Evolutionary conservation across 2,888 invertebrate species (phyloP).

Genomic region (Melanargia galathea): DNA sequence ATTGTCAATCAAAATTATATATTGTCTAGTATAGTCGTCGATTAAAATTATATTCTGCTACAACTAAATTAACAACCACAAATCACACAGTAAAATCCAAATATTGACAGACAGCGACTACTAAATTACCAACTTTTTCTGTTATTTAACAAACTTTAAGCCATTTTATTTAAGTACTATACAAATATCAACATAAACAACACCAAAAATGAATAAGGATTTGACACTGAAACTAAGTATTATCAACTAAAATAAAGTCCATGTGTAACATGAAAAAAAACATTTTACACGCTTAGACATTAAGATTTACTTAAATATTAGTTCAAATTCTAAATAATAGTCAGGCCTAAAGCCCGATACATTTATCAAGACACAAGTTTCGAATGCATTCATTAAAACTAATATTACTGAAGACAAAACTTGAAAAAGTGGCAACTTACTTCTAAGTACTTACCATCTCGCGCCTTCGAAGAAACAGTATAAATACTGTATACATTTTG

Average conservation of each 20-base stretch:
- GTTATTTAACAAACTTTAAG: background rate
- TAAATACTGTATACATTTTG: constrained; percentile 14
- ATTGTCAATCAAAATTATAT: too few species aligned
- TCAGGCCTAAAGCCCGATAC: background rate
- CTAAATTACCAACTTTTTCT: too few species aligned
- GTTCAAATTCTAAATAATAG: background rate
- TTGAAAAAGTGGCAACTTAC: constrained; percentile 30
- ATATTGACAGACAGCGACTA: background rate
- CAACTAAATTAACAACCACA: too few species aligned
- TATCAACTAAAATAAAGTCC: background rate
- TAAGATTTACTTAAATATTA: background rate
- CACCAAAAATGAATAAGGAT: background rate
- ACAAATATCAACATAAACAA: background rate
- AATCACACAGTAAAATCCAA: too few species aligned
- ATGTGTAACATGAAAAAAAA: background rate
- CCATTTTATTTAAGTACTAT: background rate
- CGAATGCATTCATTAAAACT: constrained; percentile 6
- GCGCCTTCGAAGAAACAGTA: constrained; percentile 27
- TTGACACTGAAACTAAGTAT: background rate
- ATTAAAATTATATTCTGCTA: too few species aligned
- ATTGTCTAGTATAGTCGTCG: too few species aligned
- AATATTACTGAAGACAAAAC: background rate
- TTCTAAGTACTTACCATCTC: constrained; percentile 40
- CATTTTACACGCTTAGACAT: background rate
- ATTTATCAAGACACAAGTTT: background rate